Percentiles rank a stretch among this genome's conserved stretches.
Conservation (phyloP, 2,888 invertebrate genomes). For the Pemphredon lugubris region DNA sequence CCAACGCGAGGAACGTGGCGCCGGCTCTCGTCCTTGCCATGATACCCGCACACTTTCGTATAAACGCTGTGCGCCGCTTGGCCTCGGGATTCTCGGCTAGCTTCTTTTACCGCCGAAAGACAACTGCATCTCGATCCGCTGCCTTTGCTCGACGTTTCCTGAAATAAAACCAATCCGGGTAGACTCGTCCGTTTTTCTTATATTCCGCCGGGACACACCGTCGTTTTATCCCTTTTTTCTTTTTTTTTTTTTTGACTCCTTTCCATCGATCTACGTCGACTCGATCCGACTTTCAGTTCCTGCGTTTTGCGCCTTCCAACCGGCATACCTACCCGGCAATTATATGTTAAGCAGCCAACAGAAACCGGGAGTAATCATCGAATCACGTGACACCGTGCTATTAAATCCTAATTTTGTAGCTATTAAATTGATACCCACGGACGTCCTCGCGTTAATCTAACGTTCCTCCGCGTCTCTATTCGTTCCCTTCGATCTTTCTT, state of each 20-base stretch:
- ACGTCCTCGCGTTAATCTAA: too few species aligned
- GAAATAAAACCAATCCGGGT: conserved; percentile 42
- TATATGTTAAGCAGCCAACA: too few species aligned
- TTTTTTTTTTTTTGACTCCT: too few species aligned
- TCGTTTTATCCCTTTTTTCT: too few species aligned
- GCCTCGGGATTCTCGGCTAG: conserved; percentile 43
- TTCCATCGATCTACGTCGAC: too few species aligned
- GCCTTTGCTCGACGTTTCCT: conserved; percentile 32
- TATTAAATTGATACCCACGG: too few species aligned
- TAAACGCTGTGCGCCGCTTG: conserved; percentile 19
- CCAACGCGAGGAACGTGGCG: conserved; percentile 48
- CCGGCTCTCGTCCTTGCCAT: conserved; percentile 61
- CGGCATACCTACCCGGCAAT: not conserved
- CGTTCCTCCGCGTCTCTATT: too few species aligned
- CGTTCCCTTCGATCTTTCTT: too few species aligned
- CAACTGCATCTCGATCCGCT: conserved; percentile 58
- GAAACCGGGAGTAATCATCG: too few species aligned
- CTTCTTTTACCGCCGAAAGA: conserved; percentile 39
- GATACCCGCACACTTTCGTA: conserved; percentile 50
- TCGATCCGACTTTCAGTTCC: not conserved
- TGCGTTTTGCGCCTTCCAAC: not conserved
- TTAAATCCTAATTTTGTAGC: too few species aligned
- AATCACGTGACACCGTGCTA: too few species aligned
- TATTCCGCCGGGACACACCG: too few species aligned
- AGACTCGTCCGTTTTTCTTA: not conserved